A percentile compares a stretch with the other conserved stretches of the same genome.
Evolutionary conservation across 2,113 vertebrate genomes (phyloP).

Genomic region (Melanerpes formicivorus): DNA sequence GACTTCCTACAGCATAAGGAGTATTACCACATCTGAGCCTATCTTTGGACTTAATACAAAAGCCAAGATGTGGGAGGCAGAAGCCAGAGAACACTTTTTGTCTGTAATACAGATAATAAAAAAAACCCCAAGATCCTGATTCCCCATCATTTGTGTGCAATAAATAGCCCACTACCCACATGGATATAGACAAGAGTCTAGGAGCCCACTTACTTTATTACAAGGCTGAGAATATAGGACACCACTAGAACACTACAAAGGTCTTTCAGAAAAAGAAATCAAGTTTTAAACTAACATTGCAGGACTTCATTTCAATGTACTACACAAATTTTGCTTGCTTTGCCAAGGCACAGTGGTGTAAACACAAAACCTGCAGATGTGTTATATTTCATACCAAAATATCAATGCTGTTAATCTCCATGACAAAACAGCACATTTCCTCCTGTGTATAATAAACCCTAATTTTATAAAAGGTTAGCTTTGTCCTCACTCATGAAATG

Average conservation of each 20-base stretch:
- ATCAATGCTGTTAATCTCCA: not conserved
- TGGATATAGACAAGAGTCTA: not conserved
- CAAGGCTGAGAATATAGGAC: not conserved
- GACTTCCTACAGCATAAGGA: not conserved
- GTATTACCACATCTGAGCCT: not conserved
- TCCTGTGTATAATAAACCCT: not conserved
- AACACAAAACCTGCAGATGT: not conserved
- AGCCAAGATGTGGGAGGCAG: not conserved
- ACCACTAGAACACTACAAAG: not conserved
- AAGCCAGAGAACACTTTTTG: not conserved
- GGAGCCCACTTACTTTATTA: conserved; percentile 4
- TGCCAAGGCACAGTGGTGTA: conserved; percentile 29
- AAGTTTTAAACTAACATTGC: not conserved
- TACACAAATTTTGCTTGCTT: not conserved
- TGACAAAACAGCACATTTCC: not conserved
- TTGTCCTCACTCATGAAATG: not conserved
- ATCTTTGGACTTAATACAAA: not conserved
- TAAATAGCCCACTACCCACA: not conserved
- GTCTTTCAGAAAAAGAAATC: not conserved
- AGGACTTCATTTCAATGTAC: not conserved
- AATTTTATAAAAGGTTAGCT: not conserved
- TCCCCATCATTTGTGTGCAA: not conserved
- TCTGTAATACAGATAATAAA: not conserved
- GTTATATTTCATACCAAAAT: conserved; percentile 24
- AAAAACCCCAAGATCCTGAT: not conserved